Evolutionary conservation across 2,888 invertebrate species (phyloP), one percentile per base, ranked within the genome.

Genomic region (Acronicta leporina): DNA sequence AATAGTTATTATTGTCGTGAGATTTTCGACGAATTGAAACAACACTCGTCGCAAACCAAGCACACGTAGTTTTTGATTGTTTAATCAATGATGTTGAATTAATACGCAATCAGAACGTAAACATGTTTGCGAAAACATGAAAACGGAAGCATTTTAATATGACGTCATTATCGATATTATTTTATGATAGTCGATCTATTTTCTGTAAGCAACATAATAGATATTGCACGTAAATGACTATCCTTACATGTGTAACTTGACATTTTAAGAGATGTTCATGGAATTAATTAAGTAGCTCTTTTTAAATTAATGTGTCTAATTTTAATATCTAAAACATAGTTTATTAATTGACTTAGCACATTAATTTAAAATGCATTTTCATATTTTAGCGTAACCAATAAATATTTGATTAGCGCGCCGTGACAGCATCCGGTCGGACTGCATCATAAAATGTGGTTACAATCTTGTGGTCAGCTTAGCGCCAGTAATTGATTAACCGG

Each of bases 401-500:
- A 54, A 63, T 16, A 44, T 38, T 63, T 48, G 41, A 68, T 68
- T 48, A 53, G 38, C n/a, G 38, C n/a, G 3, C 2, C n/a, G 20
- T 15, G 9, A 54, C 44, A 40, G 50, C 45, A n/a, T 63, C 59
- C 40, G 47, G 53, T 56, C 25, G 5, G 51, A 40, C 55, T n/a
- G 30, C 40, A 44, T 10, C 2, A 43, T 54, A 55, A 62, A 58
- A 50, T 45, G 41, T 35, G 8, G 7, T 20, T 4, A 9, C 40
- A 57, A 56, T 60, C 63, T 46, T 20, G 59, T 57, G 54, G 48
- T 68, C 33, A 54, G 20, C 25, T 60, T 52, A 64, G 56, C 60
- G 63, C 59, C 73, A 54, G 13, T 48, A 46, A 67, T 52, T 62
- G 20, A 67, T 55, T 45, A 30, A 60, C 60, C n/a, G 42, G 48